Evolutionary conservation across 2,113 vertebrate species (phyloP).

Genomic region (Xenopus laevis): DNA sequence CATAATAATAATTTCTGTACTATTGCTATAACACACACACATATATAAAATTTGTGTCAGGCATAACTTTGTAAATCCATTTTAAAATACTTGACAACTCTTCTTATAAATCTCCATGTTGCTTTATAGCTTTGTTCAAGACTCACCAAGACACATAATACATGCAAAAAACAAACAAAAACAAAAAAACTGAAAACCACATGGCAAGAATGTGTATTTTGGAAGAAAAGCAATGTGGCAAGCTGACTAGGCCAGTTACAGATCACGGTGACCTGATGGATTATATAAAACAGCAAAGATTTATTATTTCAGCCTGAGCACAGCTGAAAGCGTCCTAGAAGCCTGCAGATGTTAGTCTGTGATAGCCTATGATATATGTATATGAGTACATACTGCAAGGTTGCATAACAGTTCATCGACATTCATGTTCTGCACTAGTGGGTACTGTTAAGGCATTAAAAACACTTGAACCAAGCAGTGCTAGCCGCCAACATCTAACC

Average conservation of each 20-base stretch:
- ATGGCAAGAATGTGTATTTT: not conserved
- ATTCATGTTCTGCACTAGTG: not conserved
- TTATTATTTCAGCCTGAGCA: not conserved
- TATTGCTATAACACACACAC: no score
- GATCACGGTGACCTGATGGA: slow-evolving; percentile 11
- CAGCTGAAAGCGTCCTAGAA: not conserved
- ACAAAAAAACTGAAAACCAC: not conserved
- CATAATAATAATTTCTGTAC: no score
- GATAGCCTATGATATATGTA: not conserved
- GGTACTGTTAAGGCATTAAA: not conserved
- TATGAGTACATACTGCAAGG: not conserved
- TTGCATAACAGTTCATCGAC: not conserved
- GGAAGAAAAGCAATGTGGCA: not conserved
- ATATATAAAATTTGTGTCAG: no score
- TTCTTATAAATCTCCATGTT: no score
- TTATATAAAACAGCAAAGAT: not conserved
- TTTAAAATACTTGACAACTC: no score
- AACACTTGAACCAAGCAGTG: slow-evolving; percentile 1
- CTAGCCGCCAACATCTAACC: not conserved
- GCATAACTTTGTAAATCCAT: no score
- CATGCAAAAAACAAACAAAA: no score
- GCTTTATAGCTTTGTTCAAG: no score
- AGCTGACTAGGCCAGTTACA: not conserved
- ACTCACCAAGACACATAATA: no score
- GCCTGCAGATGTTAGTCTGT: not conserved